Evolutionary conservation across 2,113 vertebrate genomes (phyloP).

Genomic region (Lepus europaeus): DNA sequence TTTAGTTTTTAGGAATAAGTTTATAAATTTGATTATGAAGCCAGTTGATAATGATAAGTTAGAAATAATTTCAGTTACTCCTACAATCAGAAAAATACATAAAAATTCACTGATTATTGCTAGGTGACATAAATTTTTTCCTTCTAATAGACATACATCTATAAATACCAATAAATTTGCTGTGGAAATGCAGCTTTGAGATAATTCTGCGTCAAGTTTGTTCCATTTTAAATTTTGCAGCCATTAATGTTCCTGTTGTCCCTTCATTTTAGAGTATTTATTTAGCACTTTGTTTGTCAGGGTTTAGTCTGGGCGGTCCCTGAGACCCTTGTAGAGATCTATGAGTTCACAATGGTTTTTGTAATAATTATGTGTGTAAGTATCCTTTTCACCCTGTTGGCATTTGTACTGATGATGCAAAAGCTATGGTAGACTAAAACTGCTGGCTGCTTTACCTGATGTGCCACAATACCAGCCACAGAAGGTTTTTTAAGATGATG

Average conservation of each 20-base stretch:
- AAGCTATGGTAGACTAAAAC: not conserved
- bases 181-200: not conserved
- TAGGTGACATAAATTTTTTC: not conserved
- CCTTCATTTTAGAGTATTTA: not conserved
- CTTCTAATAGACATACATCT: not conserved
- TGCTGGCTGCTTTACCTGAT: too few relatives aligned
- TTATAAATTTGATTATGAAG: conserved; percentile 45
- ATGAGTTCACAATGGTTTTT: not conserved
- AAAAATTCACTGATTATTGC: not conserved
- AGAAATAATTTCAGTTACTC: not conserved
- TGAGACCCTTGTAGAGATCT: not conserved
- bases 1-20: conserved; percentile 30
- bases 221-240: not conserved
- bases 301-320: not conserved
- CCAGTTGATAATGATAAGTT: conserved; percentile 37
- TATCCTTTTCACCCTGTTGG: not conserved
- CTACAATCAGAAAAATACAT: not conserved
- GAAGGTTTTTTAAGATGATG: not conserved
- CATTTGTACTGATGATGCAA: not conserved
- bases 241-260: not conserved
- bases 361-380: not conserved
- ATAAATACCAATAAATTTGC: not conserved
- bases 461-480: too few relatives aligned
- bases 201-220: not conserved
- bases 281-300: not conserved